phyloP scores from a whole-genome alignment of 2,113 vertebrate species.

The Antechinus flavipes region DNA sequence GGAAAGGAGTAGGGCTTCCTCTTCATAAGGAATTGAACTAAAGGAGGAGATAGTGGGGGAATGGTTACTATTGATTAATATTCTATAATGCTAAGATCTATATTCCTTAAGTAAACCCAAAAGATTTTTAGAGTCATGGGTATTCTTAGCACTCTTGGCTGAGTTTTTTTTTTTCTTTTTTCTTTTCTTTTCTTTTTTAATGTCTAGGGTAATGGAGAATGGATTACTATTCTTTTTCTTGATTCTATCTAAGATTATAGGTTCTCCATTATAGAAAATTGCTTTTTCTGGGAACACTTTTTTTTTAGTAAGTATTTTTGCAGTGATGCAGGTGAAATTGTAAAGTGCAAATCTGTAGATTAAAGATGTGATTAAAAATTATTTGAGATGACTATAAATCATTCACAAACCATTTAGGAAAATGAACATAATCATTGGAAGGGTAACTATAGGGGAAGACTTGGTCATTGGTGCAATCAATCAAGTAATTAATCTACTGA shows the following conservation, averaged over 20 bases:
- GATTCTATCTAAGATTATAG: background rate
- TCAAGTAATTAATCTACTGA: background rate
- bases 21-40: background rate
- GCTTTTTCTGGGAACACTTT: background rate
- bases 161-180: background rate
- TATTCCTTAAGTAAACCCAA: background rate
- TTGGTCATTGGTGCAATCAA: background rate
- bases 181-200: background rate
- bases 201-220: conserved; percentile 1
- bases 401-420: conserved; percentile 24
- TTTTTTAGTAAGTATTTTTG: conserved; percentile 30
- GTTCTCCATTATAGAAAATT: conserved; percentile 29
- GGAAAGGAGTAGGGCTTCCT: background rate
- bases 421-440: background rate
- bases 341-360: conserved; percentile 28
- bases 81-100: background rate
- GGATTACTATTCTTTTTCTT: background rate
- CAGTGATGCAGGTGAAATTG: background rate
- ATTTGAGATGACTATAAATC: conserved; percentile 29
- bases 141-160: background rate
- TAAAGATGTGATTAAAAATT: background rate
- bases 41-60: background rate
- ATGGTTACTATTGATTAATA: background rate
- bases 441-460: background rate
- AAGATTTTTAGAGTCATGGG: background rate